A percentile compares a stretch with the other conserved stretches of the same genome.
Evolutionary conservation across 2,797 vertebrate genomes (phyloP).

Genomic region (Columba guinea): DNA sequence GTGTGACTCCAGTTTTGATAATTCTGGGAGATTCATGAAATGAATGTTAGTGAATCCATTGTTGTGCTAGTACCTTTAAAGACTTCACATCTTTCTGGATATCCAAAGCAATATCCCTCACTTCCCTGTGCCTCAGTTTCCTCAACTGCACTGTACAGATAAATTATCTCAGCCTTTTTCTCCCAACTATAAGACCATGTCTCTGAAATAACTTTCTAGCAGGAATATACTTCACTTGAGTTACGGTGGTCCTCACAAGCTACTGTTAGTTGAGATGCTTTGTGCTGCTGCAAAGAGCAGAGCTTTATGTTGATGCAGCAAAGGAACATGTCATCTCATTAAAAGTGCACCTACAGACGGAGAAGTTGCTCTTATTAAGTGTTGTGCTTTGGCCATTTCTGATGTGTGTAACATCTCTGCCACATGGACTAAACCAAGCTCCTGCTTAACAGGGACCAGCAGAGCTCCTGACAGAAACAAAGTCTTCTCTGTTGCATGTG

Average conservation of each 20-base stretch:
- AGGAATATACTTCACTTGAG: background rate
- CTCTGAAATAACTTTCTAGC: background rate
- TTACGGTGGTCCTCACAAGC: background rate
- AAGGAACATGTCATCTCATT: background rate
- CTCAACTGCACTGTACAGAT: background rate
- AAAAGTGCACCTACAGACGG: background rate
- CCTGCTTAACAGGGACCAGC: background rate
- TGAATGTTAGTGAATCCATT: background rate
- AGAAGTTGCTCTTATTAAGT: background rate
- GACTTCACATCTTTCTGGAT: background rate
- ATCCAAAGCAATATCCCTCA: background rate
- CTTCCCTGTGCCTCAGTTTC: background rate
- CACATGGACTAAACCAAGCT: background rate
- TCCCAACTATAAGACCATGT: background rate
- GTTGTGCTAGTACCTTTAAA: background rate
- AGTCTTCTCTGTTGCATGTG: background rate
- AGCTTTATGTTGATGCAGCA: background rate
- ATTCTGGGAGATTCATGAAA: background rate
- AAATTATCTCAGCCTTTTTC: background rate
- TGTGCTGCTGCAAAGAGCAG: background rate
- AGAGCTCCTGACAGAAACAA: background rate
- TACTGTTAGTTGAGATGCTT: background rate
- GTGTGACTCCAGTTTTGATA: background rate
- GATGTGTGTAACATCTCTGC: background rate
- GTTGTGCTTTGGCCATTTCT: fast-evolving